phyloP scores from a whole-genome alignment of 2,888 invertebrate genomes.

The Andrena bicolor region DNA sequence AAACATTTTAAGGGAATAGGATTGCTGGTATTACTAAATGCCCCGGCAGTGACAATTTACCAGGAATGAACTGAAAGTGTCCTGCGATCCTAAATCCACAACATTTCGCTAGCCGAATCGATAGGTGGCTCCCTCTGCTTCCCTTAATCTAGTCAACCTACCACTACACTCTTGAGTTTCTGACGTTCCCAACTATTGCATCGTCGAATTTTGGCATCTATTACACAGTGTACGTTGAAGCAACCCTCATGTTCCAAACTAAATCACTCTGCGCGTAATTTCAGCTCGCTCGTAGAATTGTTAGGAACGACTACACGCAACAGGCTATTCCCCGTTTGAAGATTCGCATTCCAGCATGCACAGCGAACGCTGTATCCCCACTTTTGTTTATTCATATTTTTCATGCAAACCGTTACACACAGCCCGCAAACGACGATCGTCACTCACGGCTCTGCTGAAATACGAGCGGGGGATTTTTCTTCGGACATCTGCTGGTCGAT shows the following conservation, averaged over 20 bases:
- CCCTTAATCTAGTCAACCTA: neutral
- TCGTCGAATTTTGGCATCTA: conserved; percentile 10
- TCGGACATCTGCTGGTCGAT: conserved; percentile 62
- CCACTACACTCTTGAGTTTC: neutral
- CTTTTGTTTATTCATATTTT: conserved; percentile 5
- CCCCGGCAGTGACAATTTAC: neutral
- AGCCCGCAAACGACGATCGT: conserved; percentile 8
- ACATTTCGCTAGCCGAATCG: neutral
- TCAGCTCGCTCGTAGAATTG: neutral
- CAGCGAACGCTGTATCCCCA: neutral
- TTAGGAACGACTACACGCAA: neutral
- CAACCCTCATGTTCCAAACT: neutral
- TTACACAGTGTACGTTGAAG: neutral
- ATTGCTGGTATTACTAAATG: neutral
- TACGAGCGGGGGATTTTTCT: conserved; percentile 52
- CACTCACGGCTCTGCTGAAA: conserved; percentile 34
- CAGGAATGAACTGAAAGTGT: too few species aligned
- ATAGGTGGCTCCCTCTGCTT: neutral
- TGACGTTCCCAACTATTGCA: neutral
- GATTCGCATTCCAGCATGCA: neutral
- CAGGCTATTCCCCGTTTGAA: conserved; percentile 7
- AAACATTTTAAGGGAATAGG: neutral
- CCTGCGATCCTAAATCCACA: too few species aligned
- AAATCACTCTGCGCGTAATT: neutral
- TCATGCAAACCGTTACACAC: neutral